phyloP scores from a whole-genome alignment of 2,113 vertebrate species.

The Carassius carassius region DNA sequence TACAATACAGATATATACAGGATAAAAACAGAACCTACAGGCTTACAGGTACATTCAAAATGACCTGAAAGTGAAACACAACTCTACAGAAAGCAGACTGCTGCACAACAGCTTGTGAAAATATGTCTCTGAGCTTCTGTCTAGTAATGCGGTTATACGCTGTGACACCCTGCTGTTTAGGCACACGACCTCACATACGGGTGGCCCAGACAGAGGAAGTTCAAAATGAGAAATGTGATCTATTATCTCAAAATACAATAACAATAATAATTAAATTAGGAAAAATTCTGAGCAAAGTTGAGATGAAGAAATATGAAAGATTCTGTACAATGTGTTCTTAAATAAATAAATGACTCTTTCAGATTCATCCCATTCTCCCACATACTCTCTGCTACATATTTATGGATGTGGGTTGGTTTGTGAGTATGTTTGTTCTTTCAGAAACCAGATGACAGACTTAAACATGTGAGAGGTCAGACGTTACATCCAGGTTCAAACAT shows the following conservation, averaged over 20 bases:
- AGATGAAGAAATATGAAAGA: neutral
- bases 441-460: slow-evolving; percentile 13
- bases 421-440: neutral
- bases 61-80: slow-evolving; percentile 1
- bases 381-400: neutral
- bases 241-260: neutral
- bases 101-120: slow-evolving; percentile 12
- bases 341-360: neutral
- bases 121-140: slow-evolving; percentile 20
- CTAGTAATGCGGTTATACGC: slow-evolving; percentile 1
- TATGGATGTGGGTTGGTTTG: neutral
- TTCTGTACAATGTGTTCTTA: neutral
- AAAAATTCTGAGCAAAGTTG: neutral
- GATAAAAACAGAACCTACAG: neutral
- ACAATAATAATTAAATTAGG: neutral
- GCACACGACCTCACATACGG: slow-evolving; percentile 6
- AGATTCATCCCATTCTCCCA: neutral
- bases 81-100: neutral
- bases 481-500: slow-evolving; percentile 46
- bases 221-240: neutral
- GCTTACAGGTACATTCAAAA: neutral
- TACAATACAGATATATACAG: neutral
- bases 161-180: slow-evolving; percentile 33
- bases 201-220: neutral
- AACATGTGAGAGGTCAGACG: slow-evolving; percentile 35